Base-by-base conservation (phyloP, 1,140 invertebrate genomes). In the Drosophila bocki region DNA sequence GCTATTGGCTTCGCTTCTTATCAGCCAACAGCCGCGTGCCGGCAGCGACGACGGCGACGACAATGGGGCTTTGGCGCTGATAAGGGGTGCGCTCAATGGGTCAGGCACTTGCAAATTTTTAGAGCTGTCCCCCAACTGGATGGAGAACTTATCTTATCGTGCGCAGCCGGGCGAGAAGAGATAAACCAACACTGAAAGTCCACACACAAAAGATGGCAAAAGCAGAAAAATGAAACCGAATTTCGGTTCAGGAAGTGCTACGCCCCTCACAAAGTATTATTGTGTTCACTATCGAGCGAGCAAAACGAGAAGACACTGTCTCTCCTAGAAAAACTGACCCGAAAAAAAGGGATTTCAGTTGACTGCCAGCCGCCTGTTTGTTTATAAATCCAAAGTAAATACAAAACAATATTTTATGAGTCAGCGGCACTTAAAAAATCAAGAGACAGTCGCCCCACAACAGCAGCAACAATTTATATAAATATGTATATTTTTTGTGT, bases 11-110 rank as follows among this genome's bases (percentile, higher is more conserved):
- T 17, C 54, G 50, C 37, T 35, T 54, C 80, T 76, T 83, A 86
- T 86, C 83, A 86, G 67, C 59, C 45, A 59, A 53, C 44, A 69
- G 83, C 83, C 83, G 80, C 83, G 83, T 86, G 83, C 83, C 83
- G 75, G 62, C 51, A 57, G 48, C 63, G 53, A 44, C 67, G 50
- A 17, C 32, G n/a, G 29, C 50, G n/a, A 61, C 53, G 33, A 62
- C 58, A 72, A 51, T 70, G 63, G 17, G 17, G 17, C 19, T 22
- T 35, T 39, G 50, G 0, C 26, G 37, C 44, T 82, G 82, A 86
- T 86, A 87, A 82, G 62, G 33, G 15, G 33, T 44, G 35, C 57
- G 59, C 50, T 77, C 59, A 80, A 62, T 85, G 69, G 82, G 75
- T 75, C 82, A 77, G 53, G 47, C 71, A 85, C 59, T 80, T 85